These are phyloP conservation scores for Eupithecia dodoneata DNA, from an alignment of 2,888 invertebrate genomes.

Conservation along the genomic window DNA sequence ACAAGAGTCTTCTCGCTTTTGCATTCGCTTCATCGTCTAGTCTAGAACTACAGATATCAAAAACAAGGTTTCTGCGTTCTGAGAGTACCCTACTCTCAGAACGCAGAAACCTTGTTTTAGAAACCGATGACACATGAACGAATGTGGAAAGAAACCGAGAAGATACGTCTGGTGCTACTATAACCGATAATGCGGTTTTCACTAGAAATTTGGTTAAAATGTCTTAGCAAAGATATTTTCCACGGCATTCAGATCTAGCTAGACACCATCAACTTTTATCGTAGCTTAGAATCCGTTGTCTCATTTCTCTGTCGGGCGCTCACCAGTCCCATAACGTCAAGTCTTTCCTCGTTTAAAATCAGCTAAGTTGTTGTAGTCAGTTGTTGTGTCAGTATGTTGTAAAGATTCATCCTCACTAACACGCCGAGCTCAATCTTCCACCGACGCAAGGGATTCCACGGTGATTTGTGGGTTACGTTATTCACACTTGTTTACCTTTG, in stretches of 20 bases:
- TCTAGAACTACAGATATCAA: background rate
- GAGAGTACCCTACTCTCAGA: no score
- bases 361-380: no score
- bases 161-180: no score
- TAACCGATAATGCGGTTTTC: no score
- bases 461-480: slow-evolving; percentile 34
- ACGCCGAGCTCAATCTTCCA: slow-evolving; percentile 26
- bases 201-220: no score
- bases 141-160: no score
- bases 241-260: background rate
- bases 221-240: no score
- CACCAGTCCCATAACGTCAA: background rate
- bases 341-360: background rate
- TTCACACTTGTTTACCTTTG: slow-evolving; percentile 40
- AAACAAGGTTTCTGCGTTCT: background rate
- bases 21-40: background rate
- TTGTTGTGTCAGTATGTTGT: no score
- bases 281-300: background rate
- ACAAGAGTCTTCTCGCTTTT: background rate
- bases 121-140: no score
- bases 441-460: slow-evolving; percentile 44
- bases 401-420: slow-evolving; percentile 15
- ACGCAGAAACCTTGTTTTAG: no score
- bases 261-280: background rate
- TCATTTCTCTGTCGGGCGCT: background rate